These are phyloP conservation scores for cattle (Bos taurus) DNA, from an alignment of 2,113 vertebrate species.

Conservation along the genomic window DNA sequence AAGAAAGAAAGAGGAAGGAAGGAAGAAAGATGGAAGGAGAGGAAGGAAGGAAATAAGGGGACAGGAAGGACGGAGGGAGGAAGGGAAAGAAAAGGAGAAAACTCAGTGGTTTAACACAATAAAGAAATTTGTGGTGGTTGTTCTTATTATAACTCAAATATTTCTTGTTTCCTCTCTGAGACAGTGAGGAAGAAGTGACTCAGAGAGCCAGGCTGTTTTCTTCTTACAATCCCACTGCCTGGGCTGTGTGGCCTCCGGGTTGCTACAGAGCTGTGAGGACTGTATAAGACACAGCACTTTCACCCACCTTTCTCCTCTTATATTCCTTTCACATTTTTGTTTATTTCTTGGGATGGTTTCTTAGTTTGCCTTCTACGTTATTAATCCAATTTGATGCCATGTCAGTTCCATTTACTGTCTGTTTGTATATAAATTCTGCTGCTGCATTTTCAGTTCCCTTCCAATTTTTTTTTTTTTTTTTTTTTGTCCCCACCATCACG, in stretches of 20 bases:
- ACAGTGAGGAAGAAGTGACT: neutral
- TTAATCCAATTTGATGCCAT: neutral
- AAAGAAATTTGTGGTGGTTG: neutral
- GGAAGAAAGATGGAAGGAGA: neutral
- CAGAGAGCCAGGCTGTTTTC: neutral
- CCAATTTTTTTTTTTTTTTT: neutral
- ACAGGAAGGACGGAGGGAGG: no score
- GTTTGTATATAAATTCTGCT: neutral
- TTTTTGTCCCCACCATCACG: neutral
- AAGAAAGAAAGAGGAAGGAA: neutral
- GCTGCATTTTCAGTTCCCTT: neutral
- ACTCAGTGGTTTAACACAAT: neutral
- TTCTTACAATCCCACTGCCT: neutral
- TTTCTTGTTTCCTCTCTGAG: neutral
- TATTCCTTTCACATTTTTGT: neutral
- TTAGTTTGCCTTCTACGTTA: neutral
- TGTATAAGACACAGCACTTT: no score
- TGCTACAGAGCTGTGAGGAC: neutral
- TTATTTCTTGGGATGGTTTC: neutral
- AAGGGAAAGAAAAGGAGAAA: neutral
- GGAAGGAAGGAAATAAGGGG: neutral
- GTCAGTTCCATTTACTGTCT: neutral
- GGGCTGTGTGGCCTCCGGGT: fast-evolving
- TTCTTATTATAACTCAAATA: neutral
- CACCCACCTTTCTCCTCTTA: neutral